Evolutionary conservation across 1,140 invertebrate species (phyloP), one percentile per base, ranked within the genome.

Genomic region (Luehdorfia chinensis): DNA sequence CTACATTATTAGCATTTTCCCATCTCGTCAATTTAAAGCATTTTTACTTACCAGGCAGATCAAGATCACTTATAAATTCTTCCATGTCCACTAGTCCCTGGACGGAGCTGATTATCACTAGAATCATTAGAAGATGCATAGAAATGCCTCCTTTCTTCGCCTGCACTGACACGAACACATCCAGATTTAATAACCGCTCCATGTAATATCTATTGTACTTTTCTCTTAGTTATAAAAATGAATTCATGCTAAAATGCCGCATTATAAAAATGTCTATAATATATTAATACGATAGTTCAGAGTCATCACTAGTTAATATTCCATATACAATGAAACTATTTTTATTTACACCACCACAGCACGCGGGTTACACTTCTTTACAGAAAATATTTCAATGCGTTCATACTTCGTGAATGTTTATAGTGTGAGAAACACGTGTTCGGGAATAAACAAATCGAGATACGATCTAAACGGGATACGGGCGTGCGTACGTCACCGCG

Each of bases 1-100:
- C n/a, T n/a, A n/a, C n/a, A n/a, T n/a, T n/a, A n/a, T n/a, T n/a
- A n/a, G n/a, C n/a, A n/a, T n/a, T n/a, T n/a, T n/a, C n/a, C n/a
- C n/a, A n/a, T n/a, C n/a, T n/a, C n/a, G n/a, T n/a, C n/a, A n/a
- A n/a, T n/a, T n/a, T n/a, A n/a, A n/a, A n/a, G n/a, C n/a, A n/a
- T n/a, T n/a, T n/a, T n/a, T n/a, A 64, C 73, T 69, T 47, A 84
- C 79, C 60, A 15, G 79, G 76, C 39, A 72, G 67, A 33, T 84
- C 76, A 25, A 80, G 52, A 30, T 80, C 75, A 41, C 70, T 80
- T 9, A 78, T 79, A 30, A 79, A 80, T 41, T 77, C 69, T 21
- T 75, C 76, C 2, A 72, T 75, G 15, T 80, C 71, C 48, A 77
- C 68, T 30, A 75, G 68, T 32, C 70, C 65, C 11, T 62, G 62